Conservation (phyloP, 2,797 vertebrate species). For the Xenopus petersii region DNA sequence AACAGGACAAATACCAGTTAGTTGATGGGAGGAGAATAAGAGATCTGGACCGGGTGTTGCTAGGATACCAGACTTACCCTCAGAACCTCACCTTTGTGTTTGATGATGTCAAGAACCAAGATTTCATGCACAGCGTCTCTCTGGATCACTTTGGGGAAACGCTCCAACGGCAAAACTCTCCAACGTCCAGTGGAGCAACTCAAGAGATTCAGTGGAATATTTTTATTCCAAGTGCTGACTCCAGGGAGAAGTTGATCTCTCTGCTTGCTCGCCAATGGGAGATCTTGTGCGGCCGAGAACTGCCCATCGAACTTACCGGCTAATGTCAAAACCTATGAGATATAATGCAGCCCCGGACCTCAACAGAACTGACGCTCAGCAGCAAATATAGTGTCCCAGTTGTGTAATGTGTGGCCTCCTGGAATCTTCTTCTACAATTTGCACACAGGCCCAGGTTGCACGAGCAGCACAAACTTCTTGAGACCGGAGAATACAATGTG, state of each 20-base stretch:
- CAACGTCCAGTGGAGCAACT: slow-evolving; percentile 53
- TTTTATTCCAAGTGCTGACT: slow-evolving; percentile 89
- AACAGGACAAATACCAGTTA: slow-evolving; percentile 86
- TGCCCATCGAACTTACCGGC: slow-evolving; percentile 91
- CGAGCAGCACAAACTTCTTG: too few species aligned
- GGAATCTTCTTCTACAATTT: too few species aligned
- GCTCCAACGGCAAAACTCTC: slow-evolving; percentile 46
- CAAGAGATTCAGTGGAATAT: slow-evolving; percentile 92
- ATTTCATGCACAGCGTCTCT: slow-evolving; percentile 87
- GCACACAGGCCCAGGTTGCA: too few species aligned
- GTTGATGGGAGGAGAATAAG: slow-evolving; percentile 86
- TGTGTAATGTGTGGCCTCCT: too few species aligned
- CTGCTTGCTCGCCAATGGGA: slow-evolving; percentile 95
- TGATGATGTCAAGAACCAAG: slow-evolving; percentile 85
- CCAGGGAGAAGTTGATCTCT: slow-evolving; percentile 88
- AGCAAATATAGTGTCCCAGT: too few species aligned
- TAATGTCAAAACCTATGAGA: slow-evolving; percentile 49
- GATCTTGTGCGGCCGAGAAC: slow-evolving; percentile 86
- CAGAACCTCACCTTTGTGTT: slow-evolving; percentile 91
- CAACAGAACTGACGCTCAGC: too few species aligned
- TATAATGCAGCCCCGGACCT: too few species aligned
- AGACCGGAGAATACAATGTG: too few species aligned
- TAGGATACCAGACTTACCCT: slow-evolving; percentile 93
- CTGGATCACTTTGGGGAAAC: slow-evolving; percentile 86
- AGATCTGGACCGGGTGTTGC: slow-evolving; percentile 89